Evolutionary conservation across 2,888 invertebrate species (phyloP).

Genomic region (Augochlorella aurata): DNA sequence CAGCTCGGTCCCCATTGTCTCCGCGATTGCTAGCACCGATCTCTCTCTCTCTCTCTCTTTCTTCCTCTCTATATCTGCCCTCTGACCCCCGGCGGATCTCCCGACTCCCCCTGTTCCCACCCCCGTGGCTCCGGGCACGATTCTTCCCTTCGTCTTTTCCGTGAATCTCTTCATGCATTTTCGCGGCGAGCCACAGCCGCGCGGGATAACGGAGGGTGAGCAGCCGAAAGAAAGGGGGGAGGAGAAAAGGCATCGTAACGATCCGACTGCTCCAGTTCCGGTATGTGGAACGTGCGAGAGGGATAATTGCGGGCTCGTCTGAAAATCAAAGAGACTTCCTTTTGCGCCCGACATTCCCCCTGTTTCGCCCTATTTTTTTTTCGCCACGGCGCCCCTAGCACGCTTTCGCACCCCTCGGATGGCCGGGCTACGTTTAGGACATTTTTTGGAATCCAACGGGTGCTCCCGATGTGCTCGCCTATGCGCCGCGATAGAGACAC

Average conservation of each 20-base stretch:
- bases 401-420: background rate
- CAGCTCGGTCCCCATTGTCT: constrained; percentile 40
- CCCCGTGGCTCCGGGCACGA: constrained; percentile 24
- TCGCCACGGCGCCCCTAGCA: background rate
- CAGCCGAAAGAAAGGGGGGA: background rate
- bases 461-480: background rate
- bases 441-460: background rate
- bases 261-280: constrained; percentile 67
- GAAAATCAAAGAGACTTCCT: constrained; percentile 68
- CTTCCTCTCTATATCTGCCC: too few relatives aligned
- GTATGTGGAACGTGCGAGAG: constrained; percentile 67
- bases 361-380: constrained; percentile 42
- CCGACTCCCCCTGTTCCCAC: background rate
- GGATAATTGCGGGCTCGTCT: constrained; percentile 67
- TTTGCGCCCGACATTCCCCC: constrained; percentile 51
- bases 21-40: constrained; percentile 55
- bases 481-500: too few relatives aligned
- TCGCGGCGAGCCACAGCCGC: constrained; percentile 48
- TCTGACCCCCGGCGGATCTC: background rate
- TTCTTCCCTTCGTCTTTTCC: constrained; percentile 33
- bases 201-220: background rate
- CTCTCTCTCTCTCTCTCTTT: background rate
- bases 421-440: background rate
- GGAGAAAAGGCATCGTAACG: constrained; percentile 60
- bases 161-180: constrained; percentile 56